Conservation (phyloP, 2,113 vertebrate genomes). For the Eclectus roratus region DNA sequence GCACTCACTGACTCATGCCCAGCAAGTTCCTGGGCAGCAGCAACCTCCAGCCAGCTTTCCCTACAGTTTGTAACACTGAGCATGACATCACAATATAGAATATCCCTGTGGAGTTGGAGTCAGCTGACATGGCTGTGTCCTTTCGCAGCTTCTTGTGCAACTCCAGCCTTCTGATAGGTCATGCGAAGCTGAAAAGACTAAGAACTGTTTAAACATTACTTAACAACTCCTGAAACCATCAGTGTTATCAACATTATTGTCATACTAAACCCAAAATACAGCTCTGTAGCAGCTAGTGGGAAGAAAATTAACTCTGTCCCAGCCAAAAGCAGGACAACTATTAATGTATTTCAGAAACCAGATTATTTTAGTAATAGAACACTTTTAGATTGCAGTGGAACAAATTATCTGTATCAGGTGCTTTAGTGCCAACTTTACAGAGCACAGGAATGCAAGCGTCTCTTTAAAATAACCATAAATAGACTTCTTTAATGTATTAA, state of each 20-base stretch:
- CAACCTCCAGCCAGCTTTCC: neutral
- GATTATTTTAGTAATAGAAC: neutral
- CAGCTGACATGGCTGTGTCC: neutral
- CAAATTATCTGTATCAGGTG: neutral
- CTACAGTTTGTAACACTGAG: neutral
- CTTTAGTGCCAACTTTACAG: neutral
- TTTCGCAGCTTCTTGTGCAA: neutral
- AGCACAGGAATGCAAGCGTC: neutral
- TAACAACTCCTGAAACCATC: neutral
- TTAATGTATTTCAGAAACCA: neutral
- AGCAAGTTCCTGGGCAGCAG: neutral
- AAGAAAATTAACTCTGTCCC: neutral
- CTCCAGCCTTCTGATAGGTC: neutral
- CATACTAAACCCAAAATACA: neutral
- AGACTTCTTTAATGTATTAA: neutral
- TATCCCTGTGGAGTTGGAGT: neutral
- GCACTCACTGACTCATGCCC: neutral
- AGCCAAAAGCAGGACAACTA: neutral
- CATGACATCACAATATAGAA: neutral
- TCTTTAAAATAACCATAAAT: neutral
- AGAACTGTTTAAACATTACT: neutral
- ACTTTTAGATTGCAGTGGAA: neutral
- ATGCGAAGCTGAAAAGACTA: neutral
- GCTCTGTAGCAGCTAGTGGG: neutral
- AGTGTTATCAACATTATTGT: neutral